Conservation (phyloP, 2,113 vertebrate genomes). For the Mesocricetus auratus region DNA sequence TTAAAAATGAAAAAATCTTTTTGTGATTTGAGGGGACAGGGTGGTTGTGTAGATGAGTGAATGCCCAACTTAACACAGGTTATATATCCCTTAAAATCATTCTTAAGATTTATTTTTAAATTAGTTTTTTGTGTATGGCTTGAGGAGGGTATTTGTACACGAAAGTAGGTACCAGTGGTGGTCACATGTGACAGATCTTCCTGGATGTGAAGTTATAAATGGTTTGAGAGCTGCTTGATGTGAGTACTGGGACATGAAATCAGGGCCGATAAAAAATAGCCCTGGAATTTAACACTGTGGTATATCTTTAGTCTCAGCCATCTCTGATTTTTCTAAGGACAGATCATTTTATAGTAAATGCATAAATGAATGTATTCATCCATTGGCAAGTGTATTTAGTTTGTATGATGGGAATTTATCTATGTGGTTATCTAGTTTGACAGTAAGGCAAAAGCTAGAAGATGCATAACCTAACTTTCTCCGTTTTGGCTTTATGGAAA, state of each 20-base stretch:
- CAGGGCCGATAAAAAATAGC: too few species aligned
- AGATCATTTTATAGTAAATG: neutral
- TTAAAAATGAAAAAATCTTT: neutral
- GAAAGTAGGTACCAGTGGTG: neutral
- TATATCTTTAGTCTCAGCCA: neutral
- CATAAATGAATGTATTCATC: neutral
- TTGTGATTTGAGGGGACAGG: neutral
- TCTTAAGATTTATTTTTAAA: neutral
- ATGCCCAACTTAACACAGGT: too few species aligned
- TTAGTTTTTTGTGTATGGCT: neutral
- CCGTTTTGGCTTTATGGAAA: too few species aligned
- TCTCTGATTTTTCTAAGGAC: neutral
- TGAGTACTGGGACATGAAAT: too few species aligned
- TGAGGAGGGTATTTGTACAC: neutral
- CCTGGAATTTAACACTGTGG: neutral
- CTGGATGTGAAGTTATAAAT: neutral
- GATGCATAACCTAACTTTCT: neutral
- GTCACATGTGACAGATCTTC: neutral
- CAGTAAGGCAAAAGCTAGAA: neutral
- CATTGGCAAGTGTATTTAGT: neutral
- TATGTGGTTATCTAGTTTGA: too few species aligned
- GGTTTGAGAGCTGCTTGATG: neutral
- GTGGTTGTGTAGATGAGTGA: neutral
- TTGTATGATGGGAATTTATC: neutral
- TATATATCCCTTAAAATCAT: neutral